These are phyloP conservation scores for Psittacula derbiana DNA, from an alignment of 2,797 vertebrate genomes.

Conservation along the genomic window DNA sequence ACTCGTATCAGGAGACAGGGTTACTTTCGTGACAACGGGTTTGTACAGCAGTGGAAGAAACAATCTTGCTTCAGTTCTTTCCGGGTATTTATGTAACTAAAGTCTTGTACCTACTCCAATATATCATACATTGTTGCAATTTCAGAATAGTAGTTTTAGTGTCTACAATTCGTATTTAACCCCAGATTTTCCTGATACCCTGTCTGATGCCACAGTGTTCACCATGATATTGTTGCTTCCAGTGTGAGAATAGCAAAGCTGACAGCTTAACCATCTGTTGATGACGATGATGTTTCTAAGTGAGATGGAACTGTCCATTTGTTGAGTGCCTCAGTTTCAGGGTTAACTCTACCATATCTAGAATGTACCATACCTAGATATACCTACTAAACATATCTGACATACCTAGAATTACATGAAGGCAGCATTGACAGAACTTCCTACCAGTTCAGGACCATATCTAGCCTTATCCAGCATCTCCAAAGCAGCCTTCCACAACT, in stretches of 20 bases:
- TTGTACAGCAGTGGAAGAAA: neutral
- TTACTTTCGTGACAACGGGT: neutral
- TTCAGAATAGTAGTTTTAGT: neutral
- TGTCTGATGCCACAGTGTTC: neutral
- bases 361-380: neutral
- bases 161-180: neutral
- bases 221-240: neutral
- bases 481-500: neutral
- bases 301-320: neutral
- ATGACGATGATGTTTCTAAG: neutral
- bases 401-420: neutral
- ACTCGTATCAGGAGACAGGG: neutral
- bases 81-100: neutral
- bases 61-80: neutral
- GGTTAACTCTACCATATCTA: neutral
- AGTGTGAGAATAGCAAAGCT: neutral
- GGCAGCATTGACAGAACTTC: neutral
- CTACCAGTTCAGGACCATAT: neutral
- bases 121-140: neutral
- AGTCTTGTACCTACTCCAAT: neutral
- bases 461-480: neutral
- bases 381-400: neutral
- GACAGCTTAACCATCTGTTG: neutral
- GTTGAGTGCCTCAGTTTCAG: neutral
- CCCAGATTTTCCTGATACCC: neutral